These are phyloP conservation scores for Sinohyriopsis cumingii DNA, from an alignment of 2,888 invertebrate species.

Conservation along the genomic window DNA sequence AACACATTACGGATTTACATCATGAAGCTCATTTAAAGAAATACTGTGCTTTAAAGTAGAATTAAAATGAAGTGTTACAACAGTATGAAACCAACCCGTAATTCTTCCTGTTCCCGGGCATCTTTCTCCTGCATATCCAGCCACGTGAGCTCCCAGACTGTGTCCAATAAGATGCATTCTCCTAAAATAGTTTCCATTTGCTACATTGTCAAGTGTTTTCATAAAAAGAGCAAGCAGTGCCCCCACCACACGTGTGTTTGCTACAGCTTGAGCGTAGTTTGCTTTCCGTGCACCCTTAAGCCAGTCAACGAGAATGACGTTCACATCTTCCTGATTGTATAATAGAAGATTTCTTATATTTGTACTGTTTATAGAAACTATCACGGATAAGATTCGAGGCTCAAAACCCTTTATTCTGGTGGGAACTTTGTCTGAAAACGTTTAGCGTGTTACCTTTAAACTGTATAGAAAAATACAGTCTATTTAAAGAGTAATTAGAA, in stretches of 20 bases:
- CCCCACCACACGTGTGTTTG: constrained; percentile 67
- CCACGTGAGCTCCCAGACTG: constrained; percentile 89
- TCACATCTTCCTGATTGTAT: constrained; percentile 33
- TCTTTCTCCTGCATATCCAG: constrained; percentile 87
- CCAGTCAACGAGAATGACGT: constrained; percentile 49
- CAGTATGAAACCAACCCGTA: constrained; percentile 45
- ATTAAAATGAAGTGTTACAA: not conserved
- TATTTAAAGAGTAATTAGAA: too few relatives aligned
- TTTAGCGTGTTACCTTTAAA: too few relatives aligned
- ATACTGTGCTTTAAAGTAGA: too few relatives aligned
- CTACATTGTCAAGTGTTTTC: constrained; percentile 31
- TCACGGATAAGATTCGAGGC: too few relatives aligned
- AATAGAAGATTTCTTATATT: too few relatives aligned
- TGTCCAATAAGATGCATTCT: constrained; percentile 87
- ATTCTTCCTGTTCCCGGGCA: constrained; percentile 56
- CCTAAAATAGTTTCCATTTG: constrained; percentile 13
- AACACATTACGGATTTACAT: too few relatives aligned
- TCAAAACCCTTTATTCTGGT: too few relatives aligned
- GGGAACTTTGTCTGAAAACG: too few relatives aligned
- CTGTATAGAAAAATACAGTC: too few relatives aligned
- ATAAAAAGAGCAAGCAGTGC: constrained; percentile 59
- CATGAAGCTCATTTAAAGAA: too few relatives aligned
- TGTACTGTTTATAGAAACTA: too few relatives aligned
- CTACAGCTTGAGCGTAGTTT: constrained; percentile 65
- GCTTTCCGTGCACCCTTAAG: constrained; percentile 38